These are phyloP conservation scores for Crypturellus tataupa DNA, from an alignment of 2,797 vertebrate genomes.

Conservation along the genomic window DNA sequence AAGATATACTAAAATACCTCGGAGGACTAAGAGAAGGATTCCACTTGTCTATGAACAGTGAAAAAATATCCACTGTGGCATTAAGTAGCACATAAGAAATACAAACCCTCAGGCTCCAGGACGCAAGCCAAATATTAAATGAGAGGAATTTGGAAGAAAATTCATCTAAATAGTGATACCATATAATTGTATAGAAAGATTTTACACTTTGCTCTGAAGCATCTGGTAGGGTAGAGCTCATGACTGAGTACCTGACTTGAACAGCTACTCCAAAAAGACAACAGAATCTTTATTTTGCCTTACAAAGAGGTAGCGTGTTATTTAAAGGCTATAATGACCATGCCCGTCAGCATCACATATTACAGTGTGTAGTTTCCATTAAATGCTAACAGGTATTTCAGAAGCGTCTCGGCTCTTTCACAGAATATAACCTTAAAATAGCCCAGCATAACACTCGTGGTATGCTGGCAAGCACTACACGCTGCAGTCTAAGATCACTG, in stretches of 20 bases:
- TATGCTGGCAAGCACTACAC: slow-evolving; percentile 19
- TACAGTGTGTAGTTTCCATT: not conserved
- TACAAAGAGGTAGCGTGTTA: not conserved
- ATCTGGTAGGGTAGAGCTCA: not conserved
- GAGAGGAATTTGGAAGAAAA: not conserved
- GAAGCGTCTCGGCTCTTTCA: slow-evolving; percentile 29
- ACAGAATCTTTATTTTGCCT: not conserved
- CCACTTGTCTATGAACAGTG: not conserved
- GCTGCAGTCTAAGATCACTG: slow-evolving; percentile 33
- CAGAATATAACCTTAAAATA: slow-evolving; percentile 61
- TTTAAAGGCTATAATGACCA: not conserved
- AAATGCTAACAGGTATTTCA: not conserved
- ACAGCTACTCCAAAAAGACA: not conserved
- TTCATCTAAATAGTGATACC: not conserved
- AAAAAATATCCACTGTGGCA: not conserved
- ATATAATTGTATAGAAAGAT: not conserved
- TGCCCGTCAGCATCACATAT: not conserved
- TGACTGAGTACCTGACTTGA: not conserved
- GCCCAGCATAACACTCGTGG: slow-evolving; percentile 18
- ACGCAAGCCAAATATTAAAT: not conserved
- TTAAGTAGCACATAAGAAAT: not conserved
- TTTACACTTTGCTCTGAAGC: not conserved
- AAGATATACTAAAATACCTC: rapidly evolving
- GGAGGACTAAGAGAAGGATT: not conserved
- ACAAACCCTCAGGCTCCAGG: not conserved